phyloP scores from a whole-genome alignment of 2,888 invertebrate genomes.

The Spilarctia lutea region DNA sequence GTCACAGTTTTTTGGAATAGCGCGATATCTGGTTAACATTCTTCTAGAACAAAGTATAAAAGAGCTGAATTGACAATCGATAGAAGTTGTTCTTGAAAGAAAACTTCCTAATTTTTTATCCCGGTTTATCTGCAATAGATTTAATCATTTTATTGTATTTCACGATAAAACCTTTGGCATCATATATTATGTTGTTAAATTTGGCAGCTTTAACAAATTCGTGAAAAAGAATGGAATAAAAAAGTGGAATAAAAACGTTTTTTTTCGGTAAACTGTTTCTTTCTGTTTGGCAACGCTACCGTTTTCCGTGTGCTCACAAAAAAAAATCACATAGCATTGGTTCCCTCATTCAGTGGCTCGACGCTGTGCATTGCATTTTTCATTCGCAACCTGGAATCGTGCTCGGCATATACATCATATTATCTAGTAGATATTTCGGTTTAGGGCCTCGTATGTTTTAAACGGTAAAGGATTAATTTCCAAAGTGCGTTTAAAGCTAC shows the following conservation, averaged over 20 bases:
- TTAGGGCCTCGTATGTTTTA: constrained; percentile 28
- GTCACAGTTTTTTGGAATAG: constrained; percentile 51
- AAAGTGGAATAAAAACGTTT: constrained; percentile 40
- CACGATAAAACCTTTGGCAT: constrained; percentile 10
- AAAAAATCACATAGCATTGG: constrained; percentile 66
- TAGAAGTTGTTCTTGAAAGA: constrained; percentile 38
- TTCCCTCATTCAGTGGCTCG: constrained; percentile 73
- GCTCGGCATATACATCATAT: constrained; percentile 60
- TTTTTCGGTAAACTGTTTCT: constrained; percentile 66
- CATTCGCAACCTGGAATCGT: constrained; percentile 70
- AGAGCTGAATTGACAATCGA: constrained; percentile 30
- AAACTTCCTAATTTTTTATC: constrained; percentile 17
- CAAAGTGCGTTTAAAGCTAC: not conserved
- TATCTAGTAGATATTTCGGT: constrained; percentile 39
- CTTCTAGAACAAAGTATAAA: constrained; percentile 46
- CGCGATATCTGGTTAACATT: constrained; percentile 53
- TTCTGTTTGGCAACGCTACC: constrained; percentile 71
- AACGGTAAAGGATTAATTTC: constrained; percentile 15
- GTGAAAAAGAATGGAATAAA: constrained; percentile 32
- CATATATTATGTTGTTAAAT: constrained; percentile 18
- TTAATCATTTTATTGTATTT: constrained; percentile 20
- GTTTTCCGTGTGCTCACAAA: constrained; percentile 65
- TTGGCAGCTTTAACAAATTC: constrained; percentile 29
- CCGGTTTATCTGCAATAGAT: not conserved
- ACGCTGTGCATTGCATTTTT: constrained; percentile 76